Percentiles rank a stretch among this genome's conserved stretches.
These are phyloP conservation scores for Thecophora atra DNA, from an alignment of 2,888 invertebrate genomes.

Conservation along the genomic window DNA sequence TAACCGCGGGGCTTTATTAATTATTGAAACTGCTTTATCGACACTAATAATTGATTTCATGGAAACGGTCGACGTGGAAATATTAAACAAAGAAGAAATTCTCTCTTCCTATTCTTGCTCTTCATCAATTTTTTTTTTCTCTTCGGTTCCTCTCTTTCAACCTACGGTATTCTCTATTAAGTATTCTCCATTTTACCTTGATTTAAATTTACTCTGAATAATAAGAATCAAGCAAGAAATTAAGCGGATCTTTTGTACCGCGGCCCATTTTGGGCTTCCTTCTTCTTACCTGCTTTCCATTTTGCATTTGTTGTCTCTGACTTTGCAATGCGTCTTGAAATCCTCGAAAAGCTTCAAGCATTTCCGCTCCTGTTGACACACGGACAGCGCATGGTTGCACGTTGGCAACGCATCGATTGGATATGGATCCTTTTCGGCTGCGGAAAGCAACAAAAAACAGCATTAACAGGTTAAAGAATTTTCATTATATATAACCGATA, in stretches of 20 bases:
- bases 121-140: too few species aligned
- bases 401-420: conserved; percentile 89
- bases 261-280: neutral
- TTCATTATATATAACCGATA: neutral
- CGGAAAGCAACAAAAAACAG: conserved; percentile 3
- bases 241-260: too few species aligned
- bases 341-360: conserved; percentile 85
- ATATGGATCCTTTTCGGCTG: conserved; percentile 84
- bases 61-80: conserved; percentile 17
- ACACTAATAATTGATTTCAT: conserved; percentile 48
- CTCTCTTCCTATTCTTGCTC: too few species aligned
- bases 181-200: too few species aligned
- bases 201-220: too few species aligned
- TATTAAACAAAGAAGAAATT: too few species aligned
- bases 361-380: conserved; percentile 83
- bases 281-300: conserved; percentile 85
- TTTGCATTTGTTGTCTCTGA: conserved; percentile 84
- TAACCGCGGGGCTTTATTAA: conserved; percentile 42
- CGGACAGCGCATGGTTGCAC: conserved; percentile 87
- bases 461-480: neutral
- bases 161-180: too few species aligned
- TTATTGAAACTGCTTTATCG: conserved; percentile 52
- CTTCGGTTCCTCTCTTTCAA: too few species aligned
- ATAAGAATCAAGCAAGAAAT: too few species aligned
- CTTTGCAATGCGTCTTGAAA: conserved; percentile 88